Base-by-base conservation (phyloP, 1,140 invertebrate genomes). In the Drosophila santomea region DNA sequence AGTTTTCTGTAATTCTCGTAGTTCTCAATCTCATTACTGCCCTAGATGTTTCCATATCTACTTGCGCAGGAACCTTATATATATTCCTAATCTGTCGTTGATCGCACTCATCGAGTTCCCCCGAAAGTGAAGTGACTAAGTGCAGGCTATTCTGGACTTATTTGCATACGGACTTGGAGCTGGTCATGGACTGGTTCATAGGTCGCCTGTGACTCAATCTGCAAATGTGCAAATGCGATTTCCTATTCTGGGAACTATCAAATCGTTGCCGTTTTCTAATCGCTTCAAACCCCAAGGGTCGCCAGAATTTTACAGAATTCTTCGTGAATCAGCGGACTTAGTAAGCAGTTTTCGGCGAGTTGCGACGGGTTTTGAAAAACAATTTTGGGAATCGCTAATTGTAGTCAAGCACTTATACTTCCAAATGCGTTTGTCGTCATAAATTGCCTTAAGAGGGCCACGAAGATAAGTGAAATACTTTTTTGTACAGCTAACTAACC, bases 141-240 rank as follows among this genome's bases (percentile, higher is more conserved):
- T 32, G 12, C 28, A 20, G 14, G 48, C 12, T 4, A 15, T 44
- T 48, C 44, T 32, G n/a, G 43, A 5, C 10, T 15, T 17, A 39
- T 74, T 52, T 54, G 48, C 32, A 39, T 74, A 32, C 12, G 11
- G 38, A 44, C 47, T 28, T 35, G 36, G 45, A 43, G 12, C 20
- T 44, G 45, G 38, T 68, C 32, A 41, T 43, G 25, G 20, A 35
- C 15, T 68, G 41, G 45, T 72, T 71, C 48, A 69, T 64, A 76
- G 66, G 61, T 85, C 60, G 60, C 50, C 56, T 56, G 50, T 73
- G 69, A 73, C 47, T 73, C 68, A 73, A 41, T 41, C 55, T 72
- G 38, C 6, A 51, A 71, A 48, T 71, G 66, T 47, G 64, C 44
- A 48, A 71, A 28, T 48, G 25, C n/a, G 12, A 58, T 57, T 71